Base-by-base conservation (phyloP, 2,888 invertebrate genomes). In the Andrena hattorfiana region DNA sequence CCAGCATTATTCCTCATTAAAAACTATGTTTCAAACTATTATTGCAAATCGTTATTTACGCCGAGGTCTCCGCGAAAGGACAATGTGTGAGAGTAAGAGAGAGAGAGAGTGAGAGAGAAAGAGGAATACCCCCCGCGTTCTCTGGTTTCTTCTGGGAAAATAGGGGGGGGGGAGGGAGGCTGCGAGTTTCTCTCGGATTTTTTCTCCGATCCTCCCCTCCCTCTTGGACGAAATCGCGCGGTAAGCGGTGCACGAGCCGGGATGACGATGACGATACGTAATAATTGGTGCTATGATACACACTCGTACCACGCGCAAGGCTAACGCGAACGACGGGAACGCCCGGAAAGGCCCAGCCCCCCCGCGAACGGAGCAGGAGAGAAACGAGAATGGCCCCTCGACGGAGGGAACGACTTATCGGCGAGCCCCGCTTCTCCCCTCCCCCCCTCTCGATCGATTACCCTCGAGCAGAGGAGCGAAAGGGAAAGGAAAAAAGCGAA, bases 1-100 rank as follows among this genome's bases (percentile, higher is more conserved):
- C 92, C 91, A 93, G 91, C 92, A 93, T 93, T 93, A 93, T 93
- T 93, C 93, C 91, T 92, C 91, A 92, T 93, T 89, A 86, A 86
- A 93, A 56, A 26, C 56, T 92, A 92, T 93, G 92, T 93, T 93
- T 93, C 91, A 92, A 93, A 90, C 91, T 92, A 92, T 89, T 56
- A 91, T 93, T 91, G 89, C 87, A 89, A 90, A 89, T 90, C 85
- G 87, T 90, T 92, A 90, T 91, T 90, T 90, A 90, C 89, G 88
- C 81, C 75, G 42, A 42, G 42, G 73, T 78, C 74, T 83, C 84
- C 79, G 81, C 80, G 74, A 82, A 82, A 26, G 20, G 42, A 42
- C 42, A 42, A 42, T 56, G 23, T 87, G 77, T 82, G 72, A 78
- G 76, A 79, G 79, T 56, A 85, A 82, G 75, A 35, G 62, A n/a